Conservation (phyloP, 2,113 vertebrate genomes). For the Petrocephalus microphthalmus region DNA sequence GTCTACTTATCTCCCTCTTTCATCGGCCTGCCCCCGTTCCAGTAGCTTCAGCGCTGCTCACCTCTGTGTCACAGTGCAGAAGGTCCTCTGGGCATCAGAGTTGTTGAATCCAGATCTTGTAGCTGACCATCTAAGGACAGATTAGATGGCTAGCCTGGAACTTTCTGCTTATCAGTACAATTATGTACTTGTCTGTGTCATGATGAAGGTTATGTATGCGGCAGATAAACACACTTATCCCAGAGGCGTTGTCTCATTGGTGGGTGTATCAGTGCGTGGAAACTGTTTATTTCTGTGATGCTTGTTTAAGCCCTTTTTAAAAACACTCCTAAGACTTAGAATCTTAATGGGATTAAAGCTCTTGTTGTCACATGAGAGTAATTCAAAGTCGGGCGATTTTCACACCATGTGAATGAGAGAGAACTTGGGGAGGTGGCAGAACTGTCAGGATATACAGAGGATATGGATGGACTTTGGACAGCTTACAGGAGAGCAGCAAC, state of each 20-base stretch:
- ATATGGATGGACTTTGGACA: not conserved
- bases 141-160: not conserved
- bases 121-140: not conserved
- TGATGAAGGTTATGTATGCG: not conserved
- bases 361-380: not conserved
- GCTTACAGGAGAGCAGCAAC: not conserved
- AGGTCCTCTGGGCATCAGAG: not conserved
- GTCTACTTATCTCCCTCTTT: not conserved
- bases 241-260: not conserved
- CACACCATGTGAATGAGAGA: not conserved
- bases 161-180: not conserved
- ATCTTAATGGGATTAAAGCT: not conserved
- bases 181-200: not conserved
- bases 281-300: not conserved
- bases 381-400: not conserved
- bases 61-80: not conserved
- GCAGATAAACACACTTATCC: not conserved
- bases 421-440: not conserved
- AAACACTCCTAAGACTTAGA: not conserved
- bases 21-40: not conserved
- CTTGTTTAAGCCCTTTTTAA: not conserved
- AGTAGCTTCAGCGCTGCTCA: not conserved
- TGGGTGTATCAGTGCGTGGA: not conserved
- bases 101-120: not conserved
- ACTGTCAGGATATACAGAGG: no score